phyloP scores from a whole-genome alignment of 2,888 invertebrate genomes.

The Tanypteryx hageni region DNA sequence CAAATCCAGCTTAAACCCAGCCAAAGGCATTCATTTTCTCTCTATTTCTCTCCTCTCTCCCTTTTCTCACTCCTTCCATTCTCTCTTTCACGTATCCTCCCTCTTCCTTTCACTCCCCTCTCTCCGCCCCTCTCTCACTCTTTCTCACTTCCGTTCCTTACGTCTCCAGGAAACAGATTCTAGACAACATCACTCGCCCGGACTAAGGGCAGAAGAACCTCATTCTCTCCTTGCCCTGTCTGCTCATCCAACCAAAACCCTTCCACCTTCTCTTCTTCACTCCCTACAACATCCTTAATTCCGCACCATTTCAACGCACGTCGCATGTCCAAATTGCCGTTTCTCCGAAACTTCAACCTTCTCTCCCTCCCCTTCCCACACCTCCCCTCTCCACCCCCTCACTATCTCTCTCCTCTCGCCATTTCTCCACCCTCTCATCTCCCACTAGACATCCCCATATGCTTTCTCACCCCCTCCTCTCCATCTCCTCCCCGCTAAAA shows the following conservation, averaged over 20 bases:
- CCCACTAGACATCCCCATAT: too few relatives aligned
- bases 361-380: background rate
- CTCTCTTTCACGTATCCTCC: too few relatives aligned
- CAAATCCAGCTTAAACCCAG: too few relatives aligned
- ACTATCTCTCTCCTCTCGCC: background rate
- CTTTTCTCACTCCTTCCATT: too few relatives aligned
- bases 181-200: slow-evolving; percentile 18
- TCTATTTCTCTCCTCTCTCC: too few relatives aligned
- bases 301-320: slow-evolving; percentile 42
- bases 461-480: too few relatives aligned
- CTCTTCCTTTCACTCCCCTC: background rate
- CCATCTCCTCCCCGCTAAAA: background rate
- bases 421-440: background rate
- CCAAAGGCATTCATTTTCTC: too few relatives aligned
- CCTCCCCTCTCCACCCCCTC: background rate
- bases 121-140: background rate
- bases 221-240: background rate
- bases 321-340: slow-evolving; percentile 38
- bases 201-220: background rate
- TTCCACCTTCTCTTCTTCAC: background rate
- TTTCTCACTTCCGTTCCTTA: background rate
- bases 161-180: slow-evolving; percentile 23
- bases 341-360: background rate
- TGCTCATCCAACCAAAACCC: background rate
- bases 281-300: slow-evolving; percentile 40